Percentiles rank a stretch among this genome's conserved stretches.
These are phyloP conservation scores for Taeniopygia guttata DNA, from an alignment of 2,797 vertebrate species.

Conservation along the genomic window DNA sequence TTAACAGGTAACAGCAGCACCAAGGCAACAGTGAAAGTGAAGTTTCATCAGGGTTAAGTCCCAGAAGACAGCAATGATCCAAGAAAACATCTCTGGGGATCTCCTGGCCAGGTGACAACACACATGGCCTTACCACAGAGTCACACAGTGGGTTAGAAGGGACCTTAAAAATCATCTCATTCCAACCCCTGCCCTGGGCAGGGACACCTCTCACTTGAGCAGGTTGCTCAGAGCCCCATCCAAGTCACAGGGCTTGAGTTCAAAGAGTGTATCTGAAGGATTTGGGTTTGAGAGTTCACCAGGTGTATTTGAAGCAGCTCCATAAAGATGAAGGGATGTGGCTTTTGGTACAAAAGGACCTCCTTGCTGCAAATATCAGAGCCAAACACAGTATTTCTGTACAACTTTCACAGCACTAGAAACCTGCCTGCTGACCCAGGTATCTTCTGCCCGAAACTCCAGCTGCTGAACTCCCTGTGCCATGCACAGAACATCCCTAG, in stretches of 20 bases:
- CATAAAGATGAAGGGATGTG: fast-evolving
- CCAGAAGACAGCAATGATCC: neutral
- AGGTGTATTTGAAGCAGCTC: neutral
- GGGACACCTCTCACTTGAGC: neutral
- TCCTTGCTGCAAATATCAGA: neutral
- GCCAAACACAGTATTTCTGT: neutral
- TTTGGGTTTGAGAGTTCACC: neutral
- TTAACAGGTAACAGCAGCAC: neutral
- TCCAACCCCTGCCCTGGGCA: neutral
- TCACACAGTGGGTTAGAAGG: neutral
- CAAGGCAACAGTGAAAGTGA: neutral
- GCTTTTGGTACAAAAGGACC: neutral
- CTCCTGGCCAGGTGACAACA: neutral
- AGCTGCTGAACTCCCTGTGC: neutral
- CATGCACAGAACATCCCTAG: neutral
- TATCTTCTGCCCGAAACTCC: neutral
- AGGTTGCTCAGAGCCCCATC: neutral
- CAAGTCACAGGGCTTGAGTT: neutral
- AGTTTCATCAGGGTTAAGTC: neutral
- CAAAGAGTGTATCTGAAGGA: fast-evolving
- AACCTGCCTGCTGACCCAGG: neutral
- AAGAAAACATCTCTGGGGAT: neutral
- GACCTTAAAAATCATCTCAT: neutral
- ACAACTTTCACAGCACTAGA: neutral
- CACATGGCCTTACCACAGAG: neutral